A percentile compares a stretch with the other conserved stretches of the same genome.
phyloP scores from a whole-genome alignment of 2,888 invertebrate species.

The Myathropa florea region DNA sequence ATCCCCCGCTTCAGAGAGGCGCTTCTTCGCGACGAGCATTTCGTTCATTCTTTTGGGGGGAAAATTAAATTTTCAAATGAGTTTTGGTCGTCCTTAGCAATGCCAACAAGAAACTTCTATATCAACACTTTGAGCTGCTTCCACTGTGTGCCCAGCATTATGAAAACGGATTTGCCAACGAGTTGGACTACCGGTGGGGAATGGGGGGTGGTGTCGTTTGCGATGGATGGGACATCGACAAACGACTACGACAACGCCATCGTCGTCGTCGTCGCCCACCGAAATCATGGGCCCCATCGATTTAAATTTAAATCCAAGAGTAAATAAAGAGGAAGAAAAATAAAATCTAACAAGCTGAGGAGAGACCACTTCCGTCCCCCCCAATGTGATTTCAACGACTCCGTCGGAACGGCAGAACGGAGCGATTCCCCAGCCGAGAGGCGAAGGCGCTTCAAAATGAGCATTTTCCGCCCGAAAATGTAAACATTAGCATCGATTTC shows the following conservation, averaged over 20 bases:
- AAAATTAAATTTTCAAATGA: conserved; percentile 36
- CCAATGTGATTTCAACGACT: conserved; percentile 5
- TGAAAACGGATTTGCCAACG: conserved; percentile 29
- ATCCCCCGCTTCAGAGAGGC: neutral
- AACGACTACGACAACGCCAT: neutral
- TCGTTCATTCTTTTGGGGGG: neutral
- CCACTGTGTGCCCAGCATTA: conserved; percentile 14
- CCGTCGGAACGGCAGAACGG: neutral
- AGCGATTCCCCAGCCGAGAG: too few species aligned
- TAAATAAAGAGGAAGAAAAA: conserved; percentile 30
- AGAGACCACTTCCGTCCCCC: neutral
- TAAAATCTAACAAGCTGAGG: neutral
- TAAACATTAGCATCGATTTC: conserved; percentile 52
- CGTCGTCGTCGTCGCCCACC: neutral
- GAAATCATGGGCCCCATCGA: conserved; percentile 29
- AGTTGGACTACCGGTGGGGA: neutral
- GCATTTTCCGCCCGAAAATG: conserved; percentile 47
- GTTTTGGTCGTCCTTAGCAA: conserved; percentile 2
- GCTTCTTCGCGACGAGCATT: neutral
- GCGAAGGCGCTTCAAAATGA: conserved; percentile 25
- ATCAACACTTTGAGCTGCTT: conserved; percentile 16
- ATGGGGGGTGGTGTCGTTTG: neutral
- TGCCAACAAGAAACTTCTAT: conserved; percentile 20
- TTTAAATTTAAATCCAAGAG: conserved; percentile 40
- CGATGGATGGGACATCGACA: neutral